phyloP scores from a whole-genome alignment of 2,797 vertebrate genomes.

The Hydrocynus forskahlii region DNA sequence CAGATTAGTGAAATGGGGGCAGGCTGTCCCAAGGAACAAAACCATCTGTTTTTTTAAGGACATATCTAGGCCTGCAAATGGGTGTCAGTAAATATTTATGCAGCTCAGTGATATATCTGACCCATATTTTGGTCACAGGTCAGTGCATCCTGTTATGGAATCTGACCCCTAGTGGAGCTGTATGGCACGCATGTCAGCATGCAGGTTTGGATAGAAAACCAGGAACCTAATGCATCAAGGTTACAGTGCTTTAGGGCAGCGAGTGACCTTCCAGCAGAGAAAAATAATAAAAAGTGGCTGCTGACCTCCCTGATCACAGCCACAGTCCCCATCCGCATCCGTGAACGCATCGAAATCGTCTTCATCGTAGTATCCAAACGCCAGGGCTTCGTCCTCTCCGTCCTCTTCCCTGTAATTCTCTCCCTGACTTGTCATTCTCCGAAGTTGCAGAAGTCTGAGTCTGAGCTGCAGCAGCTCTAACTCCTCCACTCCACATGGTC shows the following conservation, averaged over 20 bases:
- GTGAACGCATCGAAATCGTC: slow-evolving; percentile 80
- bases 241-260: background rate
- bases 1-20: background rate
- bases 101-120: background rate
- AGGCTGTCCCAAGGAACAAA: background rate
- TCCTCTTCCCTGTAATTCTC: slow-evolving; percentile 65
- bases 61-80: background rate
- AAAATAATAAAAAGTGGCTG: background rate
- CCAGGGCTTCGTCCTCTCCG: slow-evolving; percentile 73
- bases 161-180: too few species aligned
- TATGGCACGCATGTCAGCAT: background rate
- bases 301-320: slow-evolving; percentile 85
- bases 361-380: slow-evolving; percentile 66
- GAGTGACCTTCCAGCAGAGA: background rate
- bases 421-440: slow-evolving; percentile 62
- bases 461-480: slow-evolving; percentile 43
- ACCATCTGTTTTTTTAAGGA: background rate
- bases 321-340: slow-evolving; percentile 80
- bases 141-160: background rate
- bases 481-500: slow-evolving; percentile 62
- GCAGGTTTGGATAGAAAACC: background rate
- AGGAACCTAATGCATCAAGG: background rate
- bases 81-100: background rate
- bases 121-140: slow-evolving; percentile 1
- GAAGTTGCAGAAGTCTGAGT: slow-evolving; percentile 43